Evolutionary conservation across 2,113 vertebrate species (phyloP), one percentile per base, ranked within the genome.

Genomic region (Campylomormyrus numenius): DNA sequence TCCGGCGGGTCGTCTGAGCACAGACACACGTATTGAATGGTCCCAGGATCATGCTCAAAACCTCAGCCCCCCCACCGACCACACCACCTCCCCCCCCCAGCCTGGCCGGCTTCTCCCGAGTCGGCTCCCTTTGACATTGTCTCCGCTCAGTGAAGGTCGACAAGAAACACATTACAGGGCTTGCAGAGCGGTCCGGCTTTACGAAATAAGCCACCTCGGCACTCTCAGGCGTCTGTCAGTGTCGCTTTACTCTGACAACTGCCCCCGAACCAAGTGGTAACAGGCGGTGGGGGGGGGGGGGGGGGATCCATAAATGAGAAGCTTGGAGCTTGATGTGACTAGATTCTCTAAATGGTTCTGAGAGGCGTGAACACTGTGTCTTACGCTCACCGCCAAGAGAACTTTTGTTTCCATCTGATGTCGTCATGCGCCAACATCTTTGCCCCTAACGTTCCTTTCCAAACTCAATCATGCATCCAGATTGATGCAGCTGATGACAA

Each of bases 61-160:
- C 21, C 53, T 27, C 62, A 87, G 45, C 17, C 24, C 8, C 66
- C 52, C 50, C 86, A 31, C 19, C 53, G 5, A 7, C 19, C 53
- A 7, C 53, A 24, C 19, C 53, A 19, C 62, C n/a, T 8, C 62
- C 62, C 8, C 62, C n/a, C 9, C 62, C 62, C 58, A 8, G 19
- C 6, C 24, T 8, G 10, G 11, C 13, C 13, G 3, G 31, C 11
- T 13, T 77, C 70, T 31, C 70, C 31, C 5, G 8, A 35, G 70
- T 35, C 89, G 49, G n/a, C 80, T 50, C 89, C 42, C 85, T 93
- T 91, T 92, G 94, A 93, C 93, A 91, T 93, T 95, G 93, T 91
- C 87, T 91, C 93, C 62, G 21, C 88, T 90, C 15, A 31, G 58
- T 93, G 92, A 96, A 96, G 93, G 94, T 90, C 91, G 93, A n/a